These are phyloP conservation scores for Polyploca ridens DNA, from an alignment of 2,888 invertebrate species.

Conservation along the genomic window DNA sequence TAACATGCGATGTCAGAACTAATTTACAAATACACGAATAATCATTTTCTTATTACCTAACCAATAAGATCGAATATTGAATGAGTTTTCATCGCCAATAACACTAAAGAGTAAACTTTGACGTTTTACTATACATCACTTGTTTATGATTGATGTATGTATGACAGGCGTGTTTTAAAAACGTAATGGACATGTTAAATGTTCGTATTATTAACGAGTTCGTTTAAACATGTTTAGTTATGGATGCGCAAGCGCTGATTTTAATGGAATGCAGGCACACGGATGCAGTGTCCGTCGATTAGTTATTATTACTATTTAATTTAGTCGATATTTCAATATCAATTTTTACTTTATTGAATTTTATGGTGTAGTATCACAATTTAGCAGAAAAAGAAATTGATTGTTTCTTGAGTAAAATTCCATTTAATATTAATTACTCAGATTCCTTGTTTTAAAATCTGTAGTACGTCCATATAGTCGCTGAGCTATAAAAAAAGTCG, in stretches of 20 bases:
- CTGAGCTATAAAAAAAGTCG: no score
- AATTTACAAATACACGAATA: neutral
- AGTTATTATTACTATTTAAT: neutral
- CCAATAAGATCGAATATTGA: neutral
- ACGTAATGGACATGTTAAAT: conserved; percentile 4
- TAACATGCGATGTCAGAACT: neutral
- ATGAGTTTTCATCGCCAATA: neutral
- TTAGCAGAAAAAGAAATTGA: no score
- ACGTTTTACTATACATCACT: conserved; percentile 3
- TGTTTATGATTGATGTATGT: neutral
- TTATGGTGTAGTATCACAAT: no score
- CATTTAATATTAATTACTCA: no score
- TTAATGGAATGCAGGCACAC: conserved; percentile 3
- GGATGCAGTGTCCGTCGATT: conserved; percentile 1
- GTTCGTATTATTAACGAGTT: neutral
- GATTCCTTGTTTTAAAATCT: no score
- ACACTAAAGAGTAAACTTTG: neutral
- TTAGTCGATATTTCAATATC: neutral
- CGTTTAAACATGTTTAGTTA: neutral
- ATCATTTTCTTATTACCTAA: neutral
- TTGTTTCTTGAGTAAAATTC: no score
- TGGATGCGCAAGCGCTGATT: neutral
- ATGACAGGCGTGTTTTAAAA: neutral
- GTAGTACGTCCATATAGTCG: no score
- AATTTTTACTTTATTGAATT: neutral